Conservation (phyloP, 2,113 vertebrate species). For the Hippotragus niger region DNA sequence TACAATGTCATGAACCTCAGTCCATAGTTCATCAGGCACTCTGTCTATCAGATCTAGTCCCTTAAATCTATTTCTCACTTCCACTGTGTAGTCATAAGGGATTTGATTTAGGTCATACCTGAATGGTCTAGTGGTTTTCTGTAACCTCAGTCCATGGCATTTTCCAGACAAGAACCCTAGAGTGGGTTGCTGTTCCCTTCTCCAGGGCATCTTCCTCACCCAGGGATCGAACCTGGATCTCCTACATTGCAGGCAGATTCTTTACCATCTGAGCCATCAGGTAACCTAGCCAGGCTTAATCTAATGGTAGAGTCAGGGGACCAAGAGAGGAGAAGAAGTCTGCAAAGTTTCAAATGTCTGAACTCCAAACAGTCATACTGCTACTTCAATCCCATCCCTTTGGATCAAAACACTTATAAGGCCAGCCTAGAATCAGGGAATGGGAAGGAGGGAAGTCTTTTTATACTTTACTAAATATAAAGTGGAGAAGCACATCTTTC, state of each 20-base stretch:
- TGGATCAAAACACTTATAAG: background rate
- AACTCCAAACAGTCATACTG: background rate
- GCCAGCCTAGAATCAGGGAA: background rate
- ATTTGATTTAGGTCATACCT: background rate
- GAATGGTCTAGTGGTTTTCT: background rate
- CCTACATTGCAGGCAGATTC: background rate
- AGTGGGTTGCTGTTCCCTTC: background rate
- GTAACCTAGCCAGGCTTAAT: background rate
- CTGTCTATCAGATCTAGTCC: background rate
- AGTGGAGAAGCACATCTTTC: background rate
- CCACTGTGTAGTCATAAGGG: background rate
- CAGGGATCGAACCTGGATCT: background rate
- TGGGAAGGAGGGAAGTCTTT: background rate
- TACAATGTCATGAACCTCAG: background rate
- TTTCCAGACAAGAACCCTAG: background rate
- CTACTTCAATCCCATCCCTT: background rate
- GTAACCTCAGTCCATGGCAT: background rate
- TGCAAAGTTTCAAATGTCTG: background rate
- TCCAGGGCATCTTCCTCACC: background rate
- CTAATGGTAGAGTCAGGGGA: background rate
- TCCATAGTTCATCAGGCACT: background rate
- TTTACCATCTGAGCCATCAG: background rate
- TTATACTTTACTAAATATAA: background rate
- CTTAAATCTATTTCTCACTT: background rate
- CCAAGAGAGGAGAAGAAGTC: background rate